Conservation (phyloP, 2,113 vertebrate genomes). For the Mustela nigripes region DNA sequence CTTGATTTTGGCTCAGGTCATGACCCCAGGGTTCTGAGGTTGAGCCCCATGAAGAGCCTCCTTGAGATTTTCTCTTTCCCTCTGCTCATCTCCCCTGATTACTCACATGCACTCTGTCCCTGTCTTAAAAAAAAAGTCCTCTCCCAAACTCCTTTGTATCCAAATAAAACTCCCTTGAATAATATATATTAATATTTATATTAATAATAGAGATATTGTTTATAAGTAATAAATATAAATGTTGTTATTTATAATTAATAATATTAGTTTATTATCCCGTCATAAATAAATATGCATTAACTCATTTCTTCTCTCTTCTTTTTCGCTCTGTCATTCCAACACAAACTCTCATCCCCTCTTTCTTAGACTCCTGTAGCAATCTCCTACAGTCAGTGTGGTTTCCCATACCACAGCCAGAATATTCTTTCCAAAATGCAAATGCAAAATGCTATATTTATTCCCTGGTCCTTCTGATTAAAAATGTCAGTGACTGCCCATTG, state of each 20-base stretch:
- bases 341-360: neutral
- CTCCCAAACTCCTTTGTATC: neutral
- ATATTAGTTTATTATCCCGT: neutral
- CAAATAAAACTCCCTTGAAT: neutral
- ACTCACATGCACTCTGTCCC: neutral
- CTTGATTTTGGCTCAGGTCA: neutral
- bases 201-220: neutral
- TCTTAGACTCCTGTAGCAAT: neutral
- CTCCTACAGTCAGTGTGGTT: neutral
- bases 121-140: neutral
- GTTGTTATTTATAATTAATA: neutral
- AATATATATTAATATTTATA: neutral
- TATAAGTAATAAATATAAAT: neutral
- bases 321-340: neutral
- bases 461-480: neutral
- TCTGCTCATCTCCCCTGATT: neutral
- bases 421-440: conserved; percentile 34
- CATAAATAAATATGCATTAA: neutral
- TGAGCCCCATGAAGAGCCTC: neutral
- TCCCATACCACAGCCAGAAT: neutral
- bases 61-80: neutral
- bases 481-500: neutral
- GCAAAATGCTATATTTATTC: neutral
- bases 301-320: neutral
- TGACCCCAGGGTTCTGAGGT: neutral